Conservation (phyloP, 2,113 vertebrate species). For the Oostethus manadensis region DNA sequence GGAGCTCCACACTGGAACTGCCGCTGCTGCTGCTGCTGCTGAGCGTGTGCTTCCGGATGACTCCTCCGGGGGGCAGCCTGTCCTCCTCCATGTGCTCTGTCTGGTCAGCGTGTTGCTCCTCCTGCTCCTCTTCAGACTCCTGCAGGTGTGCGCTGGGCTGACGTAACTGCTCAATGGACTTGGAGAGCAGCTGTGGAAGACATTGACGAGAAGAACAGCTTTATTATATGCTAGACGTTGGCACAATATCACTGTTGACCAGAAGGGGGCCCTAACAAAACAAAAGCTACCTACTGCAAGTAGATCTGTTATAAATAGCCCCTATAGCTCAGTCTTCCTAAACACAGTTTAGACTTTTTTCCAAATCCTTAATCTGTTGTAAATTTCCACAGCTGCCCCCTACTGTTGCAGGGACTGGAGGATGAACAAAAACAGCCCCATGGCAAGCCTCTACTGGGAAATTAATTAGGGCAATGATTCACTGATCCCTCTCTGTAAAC, state of each 20-base stretch:
- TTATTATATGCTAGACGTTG: slow-evolving; percentile 1
- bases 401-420: slow-evolving; percentile 45
- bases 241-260: slow-evolving; percentile 21
- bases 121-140: slow-evolving; percentile 91
- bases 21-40: slow-evolving; percentile 71
- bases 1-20: slow-evolving; percentile 67
- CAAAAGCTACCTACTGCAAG: slow-evolving; percentile 33
- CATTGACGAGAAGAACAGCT: slow-evolving; percentile 1
- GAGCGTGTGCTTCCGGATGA: slow-evolving; percentile 81
- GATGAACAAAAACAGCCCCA: slow-evolving; percentile 49
- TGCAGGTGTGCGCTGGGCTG: slow-evolving; percentile 87
- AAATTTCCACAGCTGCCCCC: slow-evolving; percentile 57
- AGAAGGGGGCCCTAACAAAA: slow-evolving; percentile 48
- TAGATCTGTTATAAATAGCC: slow-evolving; percentile 57
- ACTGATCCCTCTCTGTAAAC: slow-evolving; percentile 61
- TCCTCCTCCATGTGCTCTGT: slow-evolving; percentile 80
- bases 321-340: slow-evolving; percentile 54
- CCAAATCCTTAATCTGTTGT: slow-evolving; percentile 59
- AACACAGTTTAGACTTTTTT: slow-evolving; percentile 48
- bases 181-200: slow-evolving; percentile 86
- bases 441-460: slow-evolving; percentile 48
- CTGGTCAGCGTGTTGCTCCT: slow-evolving; percentile 79
- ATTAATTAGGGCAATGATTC: slow-evolving; percentile 72
- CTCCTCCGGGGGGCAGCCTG: slow-evolving; percentile 73
- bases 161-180: slow-evolving; percentile 95